Base-by-base conservation (phyloP, 2,888 invertebrate genomes). In the Loripinus fragilis region DNA sequence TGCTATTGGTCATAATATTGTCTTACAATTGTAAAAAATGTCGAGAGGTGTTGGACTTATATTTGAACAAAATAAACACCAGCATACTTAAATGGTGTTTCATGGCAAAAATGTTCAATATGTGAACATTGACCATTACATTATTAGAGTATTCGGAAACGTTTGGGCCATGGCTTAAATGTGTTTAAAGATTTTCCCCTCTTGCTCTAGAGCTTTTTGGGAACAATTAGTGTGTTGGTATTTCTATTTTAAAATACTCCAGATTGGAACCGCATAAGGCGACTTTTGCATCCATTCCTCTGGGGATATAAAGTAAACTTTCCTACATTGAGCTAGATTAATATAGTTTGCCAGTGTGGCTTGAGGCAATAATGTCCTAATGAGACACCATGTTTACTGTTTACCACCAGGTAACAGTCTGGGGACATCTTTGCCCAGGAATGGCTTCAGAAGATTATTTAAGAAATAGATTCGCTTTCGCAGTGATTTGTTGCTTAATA, bases 221-320 rank as follows among this genome's bases (percentile, higher is more conserved):
- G 64, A 15, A 23, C 28, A 23, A 8, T 33, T 8, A 64, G 25
- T 33, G 64, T 64, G 48, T 64, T 17, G 15, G 28, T 64, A 3
- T 64, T 64, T 12, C 64, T 12, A 23, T 35, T 64, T n/a, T 50
- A 42, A 20, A 70, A n/a, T 7, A 28, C 30, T 30, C 52, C 7
- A 60, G 67, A 76, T 72, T 41, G 72, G 76, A 28, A 48, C 72
- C 20, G 72, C 71, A 67, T 76, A 67, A 33, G 55, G 72, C n/a
- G 68, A 72, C 68, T 71, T 72, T 15, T 52, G 60, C 71, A 76
- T 67, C 71, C 76, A 76, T 33, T 71, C 76, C 20, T 28, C 68
- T 25, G 50, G 70, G n/a, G n/a, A 12, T 33, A 75, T 65, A 52
- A n/a, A 70, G 15, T 64, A 70, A 1, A 75, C 35, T 55, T 68